These are phyloP conservation scores for Dromas ardeola DNA, from an alignment of 2,113 vertebrate species.

Conservation along the genomic window DNA sequence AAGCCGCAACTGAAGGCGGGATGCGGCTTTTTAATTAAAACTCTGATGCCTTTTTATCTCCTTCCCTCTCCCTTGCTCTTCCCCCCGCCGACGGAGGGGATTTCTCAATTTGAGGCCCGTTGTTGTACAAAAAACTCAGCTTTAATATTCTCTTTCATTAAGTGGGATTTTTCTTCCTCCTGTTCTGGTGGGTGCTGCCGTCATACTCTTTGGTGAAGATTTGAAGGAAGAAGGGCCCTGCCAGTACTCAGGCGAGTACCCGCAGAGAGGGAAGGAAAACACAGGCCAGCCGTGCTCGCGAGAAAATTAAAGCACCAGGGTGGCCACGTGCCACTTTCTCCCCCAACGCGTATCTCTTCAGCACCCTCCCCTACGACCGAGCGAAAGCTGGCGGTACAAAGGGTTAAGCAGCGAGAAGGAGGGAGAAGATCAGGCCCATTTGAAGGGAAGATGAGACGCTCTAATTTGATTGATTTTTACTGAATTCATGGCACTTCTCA, in stretches of 20 bases:
- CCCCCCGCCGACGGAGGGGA: background rate
- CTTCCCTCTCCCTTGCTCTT: background rate
- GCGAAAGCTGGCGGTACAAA: background rate
- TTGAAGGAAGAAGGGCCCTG: background rate
- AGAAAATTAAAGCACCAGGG: background rate
- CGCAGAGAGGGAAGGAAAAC: background rate
- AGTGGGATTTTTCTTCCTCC: background rate
- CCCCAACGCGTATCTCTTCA: accelerated
- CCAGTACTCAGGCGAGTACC: background rate
- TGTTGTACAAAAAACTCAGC: constrained; percentile 20
- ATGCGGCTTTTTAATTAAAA: constrained; percentile 70
- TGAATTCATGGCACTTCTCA: constrained; percentile 39
- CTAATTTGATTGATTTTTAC: constrained; percentile 59
- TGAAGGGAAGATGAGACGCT: background rate
- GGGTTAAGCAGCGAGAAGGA: background rate
- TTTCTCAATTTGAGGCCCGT: constrained; percentile 18
- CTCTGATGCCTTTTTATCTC: constrained; percentile 46
- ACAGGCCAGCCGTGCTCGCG: accelerated
- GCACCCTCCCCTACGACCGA: background rate
- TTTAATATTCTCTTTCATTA: constrained; percentile 56
- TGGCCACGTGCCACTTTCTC: background rate
- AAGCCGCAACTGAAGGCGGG: background rate
- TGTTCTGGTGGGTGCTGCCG: background rate
- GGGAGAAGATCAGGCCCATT: background rate
- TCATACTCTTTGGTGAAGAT: background rate